These are phyloP conservation scores for Hylyphantes graminicola DNA, from an alignment of 1,140 invertebrate genomes.

Conservation along the genomic window DNA sequence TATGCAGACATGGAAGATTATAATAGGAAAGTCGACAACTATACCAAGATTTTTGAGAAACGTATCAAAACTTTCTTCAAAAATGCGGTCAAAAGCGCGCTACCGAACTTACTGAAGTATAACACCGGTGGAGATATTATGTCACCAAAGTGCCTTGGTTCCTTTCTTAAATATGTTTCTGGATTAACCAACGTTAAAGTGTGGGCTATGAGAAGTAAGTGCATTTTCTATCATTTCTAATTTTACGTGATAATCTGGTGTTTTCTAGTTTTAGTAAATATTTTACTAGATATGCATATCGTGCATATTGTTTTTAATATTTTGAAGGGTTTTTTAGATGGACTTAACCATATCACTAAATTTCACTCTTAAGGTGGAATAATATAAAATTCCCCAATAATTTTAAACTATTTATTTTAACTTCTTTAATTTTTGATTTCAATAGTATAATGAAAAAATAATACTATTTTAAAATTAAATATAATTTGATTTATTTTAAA, in stretches of 20 bases:
- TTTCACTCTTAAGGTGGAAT: too few relatives aligned
- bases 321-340: too few relatives aligned
- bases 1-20: background rate
- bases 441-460: too few relatives aligned
- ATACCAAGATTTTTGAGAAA: conserved; percentile 27
- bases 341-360: too few relatives aligned
- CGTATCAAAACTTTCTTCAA: conserved; percentile 28
- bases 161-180: conserved; percentile 32
- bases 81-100: conserved; percentile 22
- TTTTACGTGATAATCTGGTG: background rate
- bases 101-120: conserved; percentile 12
- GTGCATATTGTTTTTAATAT: too few relatives aligned
- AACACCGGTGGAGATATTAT: conserved; percentile 5
- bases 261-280: background rate
- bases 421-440: too few relatives aligned
- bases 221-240: too few relatives aligned
- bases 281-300: too few relatives aligned
- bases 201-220: conserved; percentile 53
- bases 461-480: too few relatives aligned
- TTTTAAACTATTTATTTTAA: too few relatives aligned
- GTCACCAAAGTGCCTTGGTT: conserved; percentile 11
- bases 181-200: conserved; percentile 23
- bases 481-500: too few relatives aligned
- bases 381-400: too few relatives aligned
- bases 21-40: background rate